Base-by-base conservation (phyloP, 2,888 invertebrate species). In the Andrena haemorrhoa region DNA sequence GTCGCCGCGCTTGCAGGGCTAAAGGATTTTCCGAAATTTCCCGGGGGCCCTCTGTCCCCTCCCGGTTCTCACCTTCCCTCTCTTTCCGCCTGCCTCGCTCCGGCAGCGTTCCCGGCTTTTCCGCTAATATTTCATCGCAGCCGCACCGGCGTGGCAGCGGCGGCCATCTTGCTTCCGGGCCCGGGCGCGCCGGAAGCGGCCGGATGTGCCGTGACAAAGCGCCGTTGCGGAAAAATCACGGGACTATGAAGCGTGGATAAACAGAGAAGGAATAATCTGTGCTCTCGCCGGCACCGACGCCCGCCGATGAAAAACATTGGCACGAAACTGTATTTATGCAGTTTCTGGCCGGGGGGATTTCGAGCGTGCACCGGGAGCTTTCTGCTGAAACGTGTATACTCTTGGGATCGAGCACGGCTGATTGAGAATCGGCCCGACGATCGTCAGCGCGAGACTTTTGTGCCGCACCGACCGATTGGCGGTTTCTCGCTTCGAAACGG, bases 131-230 rank as follows among this genome's bases (percentile, higher is more conserved):
- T 93, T 93, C 92, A 93, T 92, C 90, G 87, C 79, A 75, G 83
- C 85, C 82, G 82, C 86, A 82, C 78, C 85, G 85, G 86, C 82
- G 88, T 83, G 81, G 82, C 80, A 85, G 83, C 84, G 85, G 82
- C 92, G 89, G 92, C 91, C 93, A 93, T 93, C 91, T 93, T 92
- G 90, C 86, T 93, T 93, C 93, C 93, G 92, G 93, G 86, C 85
- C 86, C 90, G 87, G 88, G 88, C 82, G 84, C 86, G 82, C 91
- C 92, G 92, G 92, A 92, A 93, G 90, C 90, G 89, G 87, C 90
- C 90, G 92, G 92, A 93, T 91, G 91, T 88, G 90, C 89, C 89
- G 88, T 89, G 92, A 93, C 92, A 93, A 93, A 93, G 92, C 91
- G 89, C 83, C 88, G 88, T 91, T 92, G 92, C 89, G 91, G 90